A percentile compares a stretch with the other conserved stretches of the same genome.
phyloP scores from a whole-genome alignment of 1,140 invertebrate genomes.

The Diorhabda carinulata region DNA sequence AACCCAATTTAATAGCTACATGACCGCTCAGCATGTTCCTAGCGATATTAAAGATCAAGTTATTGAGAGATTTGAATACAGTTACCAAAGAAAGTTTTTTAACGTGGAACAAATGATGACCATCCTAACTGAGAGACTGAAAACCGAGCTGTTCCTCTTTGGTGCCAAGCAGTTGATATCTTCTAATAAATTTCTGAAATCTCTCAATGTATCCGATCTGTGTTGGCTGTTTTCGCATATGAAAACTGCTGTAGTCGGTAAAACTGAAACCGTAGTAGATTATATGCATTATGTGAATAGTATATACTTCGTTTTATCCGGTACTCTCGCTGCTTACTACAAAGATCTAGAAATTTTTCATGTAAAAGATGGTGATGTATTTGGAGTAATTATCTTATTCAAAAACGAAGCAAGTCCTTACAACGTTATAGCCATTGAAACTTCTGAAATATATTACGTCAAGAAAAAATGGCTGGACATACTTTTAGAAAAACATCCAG shows the following conservation, averaged over 20 bases:
- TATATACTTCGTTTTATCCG: neutral
- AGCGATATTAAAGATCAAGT: neutral
- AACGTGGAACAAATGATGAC: neutral
- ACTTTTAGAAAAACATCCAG: neutral
- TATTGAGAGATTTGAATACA: neutral
- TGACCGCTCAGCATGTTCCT: neutral
- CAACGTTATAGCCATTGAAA: neutral
- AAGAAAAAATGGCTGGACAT: neutral
- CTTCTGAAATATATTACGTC: neutral
- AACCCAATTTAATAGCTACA: neutral
- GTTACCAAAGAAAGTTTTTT: neutral
- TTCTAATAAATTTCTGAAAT: neutral
- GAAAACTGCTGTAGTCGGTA: neutral
- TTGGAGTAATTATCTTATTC: neutral
- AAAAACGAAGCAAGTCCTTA: neutral
- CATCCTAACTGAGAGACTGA: neutral
- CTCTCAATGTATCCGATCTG: neutral
- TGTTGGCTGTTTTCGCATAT: neutral
- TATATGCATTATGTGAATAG: neutral
- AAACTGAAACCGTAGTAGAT: neutral
- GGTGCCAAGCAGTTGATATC: neutral
- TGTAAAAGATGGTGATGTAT: neutral
- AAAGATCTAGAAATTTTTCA: neutral
- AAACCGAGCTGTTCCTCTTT: neutral
- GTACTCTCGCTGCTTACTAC: neutral